These are phyloP conservation scores for Megalonaias nervosa DNA, from an alignment of 1,140 invertebrate genomes.

Conservation along the genomic window DNA sequence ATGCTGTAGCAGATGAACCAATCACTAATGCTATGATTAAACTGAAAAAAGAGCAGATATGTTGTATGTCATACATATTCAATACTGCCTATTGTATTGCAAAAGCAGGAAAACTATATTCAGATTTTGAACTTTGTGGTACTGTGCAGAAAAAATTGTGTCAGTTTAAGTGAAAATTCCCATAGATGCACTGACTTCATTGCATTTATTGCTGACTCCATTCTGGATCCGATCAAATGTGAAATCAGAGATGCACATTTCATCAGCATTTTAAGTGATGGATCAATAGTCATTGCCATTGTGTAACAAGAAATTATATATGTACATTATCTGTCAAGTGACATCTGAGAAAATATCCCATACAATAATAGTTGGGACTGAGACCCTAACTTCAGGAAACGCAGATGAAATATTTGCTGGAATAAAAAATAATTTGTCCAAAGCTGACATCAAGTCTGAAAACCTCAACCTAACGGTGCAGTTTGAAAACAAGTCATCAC, in stretches of 20 bases:
- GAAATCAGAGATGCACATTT: too few relatives aligned
- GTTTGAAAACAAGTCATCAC: not conserved
- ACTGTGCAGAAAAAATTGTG: not conserved
- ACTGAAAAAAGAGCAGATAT: not conserved
- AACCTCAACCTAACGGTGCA: not conserved
- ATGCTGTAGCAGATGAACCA: too few relatives aligned
- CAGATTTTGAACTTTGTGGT: not conserved
- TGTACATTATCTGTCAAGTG: not conserved
- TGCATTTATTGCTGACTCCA: not conserved
- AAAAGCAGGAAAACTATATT: not conserved
- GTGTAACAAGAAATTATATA: conserved; percentile 17
- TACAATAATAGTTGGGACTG: conserved; percentile 8
- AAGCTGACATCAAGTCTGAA: not conserved
- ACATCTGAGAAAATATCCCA: not conserved
- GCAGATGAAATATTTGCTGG: not conserved
- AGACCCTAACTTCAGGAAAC: not conserved
- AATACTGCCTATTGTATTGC: not conserved
- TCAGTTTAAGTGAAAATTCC: not conserved
- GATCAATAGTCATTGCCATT: conserved; percentile 7
- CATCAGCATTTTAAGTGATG: not conserved
- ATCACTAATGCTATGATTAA: not conserved
- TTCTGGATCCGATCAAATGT: too few relatives aligned
- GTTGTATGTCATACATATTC: not conserved
- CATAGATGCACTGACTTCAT: not conserved
- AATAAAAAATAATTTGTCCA: not conserved